These are phyloP conservation scores for Macropus fuliginosus DNA, from an alignment of 2,797 vertebrate species.

Conservation along the genomic window DNA sequence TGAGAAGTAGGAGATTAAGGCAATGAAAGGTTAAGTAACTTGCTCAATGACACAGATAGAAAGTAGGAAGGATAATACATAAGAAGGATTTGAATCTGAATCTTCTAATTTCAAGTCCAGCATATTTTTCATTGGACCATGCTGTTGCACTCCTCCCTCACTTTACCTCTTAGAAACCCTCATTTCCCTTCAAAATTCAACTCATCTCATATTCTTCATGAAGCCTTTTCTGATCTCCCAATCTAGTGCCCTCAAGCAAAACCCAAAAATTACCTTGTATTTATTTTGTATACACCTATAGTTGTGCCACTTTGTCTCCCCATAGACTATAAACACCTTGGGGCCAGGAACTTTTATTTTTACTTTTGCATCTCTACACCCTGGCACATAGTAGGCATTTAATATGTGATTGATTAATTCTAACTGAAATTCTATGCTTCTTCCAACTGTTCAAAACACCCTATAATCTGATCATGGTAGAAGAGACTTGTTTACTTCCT, in stretches of 20 bases:
- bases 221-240: neutral
- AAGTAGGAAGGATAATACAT: neutral
- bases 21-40: neutral
- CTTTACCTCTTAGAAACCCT: neutral
- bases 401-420: neutral
- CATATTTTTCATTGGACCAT: neutral
- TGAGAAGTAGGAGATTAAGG: neutral
- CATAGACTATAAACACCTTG: neutral
- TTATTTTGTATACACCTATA: neutral
- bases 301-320: neutral
- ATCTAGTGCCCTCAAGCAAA: neutral
- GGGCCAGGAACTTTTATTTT: neutral
- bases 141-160: neutral
- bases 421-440: neutral
- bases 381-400: neutral
- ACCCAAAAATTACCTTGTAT: neutral
- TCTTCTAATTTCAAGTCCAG: neutral
- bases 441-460: neutral
- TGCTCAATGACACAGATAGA: neutral
- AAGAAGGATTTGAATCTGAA: neutral
- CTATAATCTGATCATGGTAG: neutral
- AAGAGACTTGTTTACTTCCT: neutral
- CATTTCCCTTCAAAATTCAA: neutral
- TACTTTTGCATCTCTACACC: neutral
- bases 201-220: neutral